phyloP scores from a whole-genome alignment of 2,797 vertebrate genomes.

The Thamnophis elegans region DNA sequence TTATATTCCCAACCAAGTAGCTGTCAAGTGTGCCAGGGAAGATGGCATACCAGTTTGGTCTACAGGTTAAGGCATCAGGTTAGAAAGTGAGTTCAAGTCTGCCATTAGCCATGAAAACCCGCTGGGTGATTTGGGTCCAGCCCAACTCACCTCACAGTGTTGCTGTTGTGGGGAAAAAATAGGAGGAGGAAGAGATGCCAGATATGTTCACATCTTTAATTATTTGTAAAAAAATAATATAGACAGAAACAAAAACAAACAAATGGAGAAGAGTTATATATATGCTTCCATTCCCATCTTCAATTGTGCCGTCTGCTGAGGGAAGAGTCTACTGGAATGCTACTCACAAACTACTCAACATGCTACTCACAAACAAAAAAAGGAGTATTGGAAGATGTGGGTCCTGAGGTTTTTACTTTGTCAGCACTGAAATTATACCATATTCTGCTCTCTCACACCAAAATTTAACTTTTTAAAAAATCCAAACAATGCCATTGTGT shows the following conservation, averaged over 20 bases:
- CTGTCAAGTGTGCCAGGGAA: neutral
- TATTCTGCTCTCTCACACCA: neutral
- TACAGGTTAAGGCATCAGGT: neutral
- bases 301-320: neutral
- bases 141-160: neutral
- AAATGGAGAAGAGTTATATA: neutral
- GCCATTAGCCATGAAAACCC: neutral
- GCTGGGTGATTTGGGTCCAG: neutral
- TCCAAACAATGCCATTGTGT: neutral
- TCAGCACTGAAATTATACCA: neutral
- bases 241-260: neutral
- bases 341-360: neutral
- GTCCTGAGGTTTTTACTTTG: neutral
- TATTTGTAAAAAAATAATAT: neutral
- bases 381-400: no score
- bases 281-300: neutral
- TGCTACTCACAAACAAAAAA: neutral
- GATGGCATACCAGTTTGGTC: neutral
- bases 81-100: neutral
- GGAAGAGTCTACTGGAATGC: neutral
- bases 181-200: neutral
- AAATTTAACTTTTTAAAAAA: neutral
- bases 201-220: neutral
- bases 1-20: neutral
- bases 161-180: neutral